Evolutionary conservation across 64 coral and sea anemone genomes (phyloP).

Genomic region (Montipora capricornis): DNA sequence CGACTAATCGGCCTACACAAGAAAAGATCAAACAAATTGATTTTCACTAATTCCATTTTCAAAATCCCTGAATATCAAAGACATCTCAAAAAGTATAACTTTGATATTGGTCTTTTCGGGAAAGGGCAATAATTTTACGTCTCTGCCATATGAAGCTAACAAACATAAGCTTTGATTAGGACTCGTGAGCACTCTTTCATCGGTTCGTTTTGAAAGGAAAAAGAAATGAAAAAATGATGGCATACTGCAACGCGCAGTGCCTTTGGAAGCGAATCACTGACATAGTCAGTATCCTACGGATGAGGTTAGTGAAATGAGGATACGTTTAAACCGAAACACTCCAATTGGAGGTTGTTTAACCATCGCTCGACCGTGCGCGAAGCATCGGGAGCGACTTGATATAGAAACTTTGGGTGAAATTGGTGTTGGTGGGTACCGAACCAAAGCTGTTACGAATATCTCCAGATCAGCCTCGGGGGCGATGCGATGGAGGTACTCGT

Average conservation of each 20-base stretch:
- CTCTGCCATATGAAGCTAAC: no score
- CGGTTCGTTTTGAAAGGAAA: background rate
- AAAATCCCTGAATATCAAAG: no score
- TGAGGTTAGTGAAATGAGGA: conserved; percentile 20
- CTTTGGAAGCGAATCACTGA: conserved; percentile 30
- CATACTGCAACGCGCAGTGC: conserved; percentile 29
- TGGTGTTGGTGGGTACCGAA: conserved; percentile 53
- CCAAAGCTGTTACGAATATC: conserved; percentile 57
- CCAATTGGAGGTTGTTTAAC: conserved; percentile 33
- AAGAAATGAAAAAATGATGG: background rate
- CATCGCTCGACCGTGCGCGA: conserved; percentile 45
- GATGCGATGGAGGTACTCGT: conserved; percentile 49
- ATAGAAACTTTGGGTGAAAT: conserved; percentile 37
- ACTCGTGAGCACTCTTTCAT: background rate
- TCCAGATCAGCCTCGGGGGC: conserved; percentile 39
- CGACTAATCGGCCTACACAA: no score
- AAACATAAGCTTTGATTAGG: no score
- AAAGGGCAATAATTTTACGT: no score
- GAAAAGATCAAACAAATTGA: no score
- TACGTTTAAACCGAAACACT: conserved; percentile 61
- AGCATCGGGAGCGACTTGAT: conserved; percentile 37
- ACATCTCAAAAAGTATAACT: background rate
- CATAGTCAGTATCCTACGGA: conserved; percentile 43
- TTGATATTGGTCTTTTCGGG: background rate
- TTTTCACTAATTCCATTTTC: no score